Evolutionary conservation across 2,797 vertebrate genomes (phyloP).

Genomic region (Hippopotamyrus pictus): DNA sequence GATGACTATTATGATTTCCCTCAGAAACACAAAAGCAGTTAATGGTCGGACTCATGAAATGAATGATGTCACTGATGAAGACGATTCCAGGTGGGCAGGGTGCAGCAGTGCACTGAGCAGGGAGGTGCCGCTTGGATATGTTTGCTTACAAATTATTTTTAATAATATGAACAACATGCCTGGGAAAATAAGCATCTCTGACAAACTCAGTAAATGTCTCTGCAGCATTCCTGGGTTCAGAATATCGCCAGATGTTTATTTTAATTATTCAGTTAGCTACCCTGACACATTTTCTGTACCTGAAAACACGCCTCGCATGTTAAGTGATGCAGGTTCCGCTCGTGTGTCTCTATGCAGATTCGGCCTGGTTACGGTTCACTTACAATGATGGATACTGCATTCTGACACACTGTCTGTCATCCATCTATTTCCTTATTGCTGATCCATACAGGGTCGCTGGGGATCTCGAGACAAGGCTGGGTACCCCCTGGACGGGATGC

Average conservation of each 20-base stretch:
- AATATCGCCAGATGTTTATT: constrained; percentile 6
- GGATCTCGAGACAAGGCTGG: neutral
- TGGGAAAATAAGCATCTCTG: neutral
- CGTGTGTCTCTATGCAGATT: neutral
- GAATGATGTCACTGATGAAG: neutral
- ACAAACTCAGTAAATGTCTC: neutral
- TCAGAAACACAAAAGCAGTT: neutral
- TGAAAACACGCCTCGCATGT: neutral
- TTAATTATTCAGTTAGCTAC: neutral
- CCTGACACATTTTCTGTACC: neutral
- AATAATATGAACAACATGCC: neutral
- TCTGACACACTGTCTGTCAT: neutral
- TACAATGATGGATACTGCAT: neutral
- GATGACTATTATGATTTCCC: neutral
- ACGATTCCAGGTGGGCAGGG: too few relatives aligned
- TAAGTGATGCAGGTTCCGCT: neutral
- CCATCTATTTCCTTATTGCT: neutral
- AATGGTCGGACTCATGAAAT: neutral
- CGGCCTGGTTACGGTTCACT: neutral
- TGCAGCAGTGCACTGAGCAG: neutral
- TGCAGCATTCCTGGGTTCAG: neutral
- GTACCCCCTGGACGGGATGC: neutral
- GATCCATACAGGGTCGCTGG: neutral
- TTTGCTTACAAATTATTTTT: neutral
- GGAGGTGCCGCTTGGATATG: neutral